These are phyloP conservation scores for Planococcus citri DNA, from an alignment of 1,140 invertebrate genomes.

Conservation along the genomic window DNA sequence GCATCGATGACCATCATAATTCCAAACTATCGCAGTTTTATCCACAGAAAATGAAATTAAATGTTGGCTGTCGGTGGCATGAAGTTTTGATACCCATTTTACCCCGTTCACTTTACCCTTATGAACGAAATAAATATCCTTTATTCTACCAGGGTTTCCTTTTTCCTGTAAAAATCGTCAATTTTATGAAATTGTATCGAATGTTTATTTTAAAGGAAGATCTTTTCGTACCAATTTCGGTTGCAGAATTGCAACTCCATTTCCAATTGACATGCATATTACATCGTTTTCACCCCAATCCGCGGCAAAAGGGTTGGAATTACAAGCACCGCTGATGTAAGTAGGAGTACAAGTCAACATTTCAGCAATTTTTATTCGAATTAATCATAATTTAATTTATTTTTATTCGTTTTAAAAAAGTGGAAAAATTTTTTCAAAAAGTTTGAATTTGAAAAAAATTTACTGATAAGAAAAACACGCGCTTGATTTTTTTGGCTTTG, in stretches of 20 bases:
- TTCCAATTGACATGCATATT: neutral
- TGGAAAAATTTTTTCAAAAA: neutral
- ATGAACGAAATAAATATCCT: constrained; percentile 45
- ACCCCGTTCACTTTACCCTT: constrained; percentile 57
- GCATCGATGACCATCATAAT: neutral
- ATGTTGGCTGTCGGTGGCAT: constrained; percentile 36
- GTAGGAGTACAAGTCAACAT: neutral
- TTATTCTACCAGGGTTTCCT: constrained; percentile 37
- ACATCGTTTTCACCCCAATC: neutral
- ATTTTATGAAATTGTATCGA: neutral
- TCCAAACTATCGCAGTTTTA: constrained; percentile 59
- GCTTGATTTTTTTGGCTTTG: neutral
- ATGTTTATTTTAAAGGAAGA: too few species aligned
- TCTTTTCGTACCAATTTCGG: neutral
- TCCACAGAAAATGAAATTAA: constrained; percentile 64
- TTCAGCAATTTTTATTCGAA: neutral
- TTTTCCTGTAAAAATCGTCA: constrained; percentile 25
- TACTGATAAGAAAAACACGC: neutral
- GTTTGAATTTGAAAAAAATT: neutral
- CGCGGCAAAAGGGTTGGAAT: neutral
- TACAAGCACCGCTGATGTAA: neutral
- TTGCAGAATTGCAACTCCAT: neutral
- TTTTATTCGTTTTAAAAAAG: too few species aligned
- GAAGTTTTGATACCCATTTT: constrained; percentile 49
- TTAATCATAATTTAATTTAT: neutral